Base-by-base conservation (phyloP, 2,888 invertebrate genomes). In the Cosmorhoe ocellata region DNA sequence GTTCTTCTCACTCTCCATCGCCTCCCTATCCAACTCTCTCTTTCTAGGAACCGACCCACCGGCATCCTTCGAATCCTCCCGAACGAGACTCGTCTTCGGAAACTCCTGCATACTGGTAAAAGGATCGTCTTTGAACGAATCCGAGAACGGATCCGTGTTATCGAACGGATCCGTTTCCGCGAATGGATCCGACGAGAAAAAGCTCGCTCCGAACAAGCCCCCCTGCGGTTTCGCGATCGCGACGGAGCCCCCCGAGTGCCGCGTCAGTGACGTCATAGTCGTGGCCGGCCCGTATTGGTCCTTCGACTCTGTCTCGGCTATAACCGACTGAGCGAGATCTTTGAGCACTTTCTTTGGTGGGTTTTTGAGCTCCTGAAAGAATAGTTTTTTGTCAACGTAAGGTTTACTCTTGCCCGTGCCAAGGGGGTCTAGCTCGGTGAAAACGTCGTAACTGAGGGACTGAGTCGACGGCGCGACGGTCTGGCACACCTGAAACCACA, bases 331-430 rank as follows among this genome's bases (percentile, higher is more conserved):
- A 63, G 82, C 94, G 79, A 97, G 91, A 86, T 97, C 97, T 91
- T 97, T 97, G 69, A 97, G 92, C 59, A 96, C 95, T 90, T 96
- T 97, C 91, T 97, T 97, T 68, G 97, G 97, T 66, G 97, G 97
- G 89, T 97, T 97, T 91, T 97, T 97, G 76, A 97, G 92, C 85
- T 97, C 97, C 91, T 97, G 96, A 92, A 98, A 98, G 92, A 98
- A 98, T 90, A 97, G 96, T 92, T 97, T 97, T 91, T 97, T 97
- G 92, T 98, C 97, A 76, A 97, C 94, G 91, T 97, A 98, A 59
- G 97, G 97, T 88, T 95, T 96, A 87, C 95, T 96, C 84, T 95
- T 93, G 76, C 97, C 97, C 68, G 96, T 97, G 76, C 97, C 97
- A 79, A 97, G 91, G 56, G 98, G 98, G 92, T 98, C 97, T 84